phyloP scores from a whole-genome alignment of 2,797 vertebrate species.

The Synaphobranchus kaupii region DNA sequence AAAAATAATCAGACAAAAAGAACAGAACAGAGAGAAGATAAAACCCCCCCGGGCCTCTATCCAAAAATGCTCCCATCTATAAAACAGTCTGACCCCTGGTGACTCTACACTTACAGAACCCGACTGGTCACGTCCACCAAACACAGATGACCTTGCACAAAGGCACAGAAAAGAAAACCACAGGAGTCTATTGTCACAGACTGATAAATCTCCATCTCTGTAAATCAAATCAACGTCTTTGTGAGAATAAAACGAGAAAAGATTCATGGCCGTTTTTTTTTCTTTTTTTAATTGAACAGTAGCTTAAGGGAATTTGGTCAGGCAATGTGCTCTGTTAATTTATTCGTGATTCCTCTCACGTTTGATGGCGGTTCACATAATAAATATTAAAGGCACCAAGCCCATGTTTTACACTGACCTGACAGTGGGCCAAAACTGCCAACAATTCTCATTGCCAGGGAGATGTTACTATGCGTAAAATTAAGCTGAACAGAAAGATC shows the following conservation, averaged over 20 bases:
- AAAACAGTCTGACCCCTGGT: background rate
- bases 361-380: background rate
- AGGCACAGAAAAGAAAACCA: background rate
- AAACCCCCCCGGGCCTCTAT: background rate
- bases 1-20: slow-evolving; percentile 3
- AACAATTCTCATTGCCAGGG: background rate
- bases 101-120: background rate
- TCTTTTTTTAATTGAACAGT: background rate
- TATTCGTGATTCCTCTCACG: background rate
- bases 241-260: background rate
- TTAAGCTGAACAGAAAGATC: background rate
- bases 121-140: background rate
- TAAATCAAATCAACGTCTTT: background rate
- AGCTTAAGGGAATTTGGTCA: background rate
- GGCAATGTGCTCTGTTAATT: background rate
- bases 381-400: background rate
- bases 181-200: background rate
- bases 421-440: background rate
- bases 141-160: background rate
- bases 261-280: too few relatives aligned
- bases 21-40: background rate
- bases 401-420: slow-evolving; percentile 7
- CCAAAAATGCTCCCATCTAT: background rate
- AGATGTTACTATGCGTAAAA: background rate
- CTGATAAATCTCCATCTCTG: background rate